Conservation (phyloP, 35 echinoderm and acorn worm genomes). For the Apostichopus parvimensis region DNA sequence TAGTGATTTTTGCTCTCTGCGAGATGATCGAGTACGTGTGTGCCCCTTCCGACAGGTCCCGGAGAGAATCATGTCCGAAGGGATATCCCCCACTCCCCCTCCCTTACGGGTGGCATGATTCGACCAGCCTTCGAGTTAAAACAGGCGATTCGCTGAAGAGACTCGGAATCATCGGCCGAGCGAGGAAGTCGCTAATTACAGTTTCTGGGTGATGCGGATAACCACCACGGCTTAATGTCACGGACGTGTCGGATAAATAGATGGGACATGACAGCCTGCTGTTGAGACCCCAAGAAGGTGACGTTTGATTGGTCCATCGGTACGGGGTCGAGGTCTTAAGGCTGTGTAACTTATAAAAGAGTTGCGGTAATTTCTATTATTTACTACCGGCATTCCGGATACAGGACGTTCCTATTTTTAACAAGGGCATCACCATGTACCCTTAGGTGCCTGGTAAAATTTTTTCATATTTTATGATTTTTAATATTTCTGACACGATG, state of each 20-base stretch:
- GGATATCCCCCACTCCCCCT: too few species aligned
- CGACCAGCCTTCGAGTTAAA: too few species aligned
- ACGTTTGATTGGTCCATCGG: neutral
- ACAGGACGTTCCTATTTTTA: neutral
- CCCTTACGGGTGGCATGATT: too few species aligned
- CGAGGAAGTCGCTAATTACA: too few species aligned
- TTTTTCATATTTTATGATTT: too few species aligned
- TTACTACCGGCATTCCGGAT: neutral
- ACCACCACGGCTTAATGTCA: neutral
- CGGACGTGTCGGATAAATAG: neutral
- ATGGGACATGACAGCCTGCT: neutral
- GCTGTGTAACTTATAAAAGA: neutral
- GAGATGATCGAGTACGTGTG: too few species aligned
- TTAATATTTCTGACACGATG: too few species aligned
- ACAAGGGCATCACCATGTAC: neutral
- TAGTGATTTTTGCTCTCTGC: neutral
- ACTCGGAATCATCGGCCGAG: too few species aligned
- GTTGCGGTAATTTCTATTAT: neutral
- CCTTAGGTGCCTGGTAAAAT: neutral
- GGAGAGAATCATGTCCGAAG: too few species aligned
- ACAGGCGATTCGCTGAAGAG: too few species aligned
- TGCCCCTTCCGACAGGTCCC: too few species aligned
- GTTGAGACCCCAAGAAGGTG: neutral
- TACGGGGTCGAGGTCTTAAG: neutral
- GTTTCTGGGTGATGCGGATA: too few species aligned